Conservation (phyloP, 2,113 vertebrate species). For the Plectropomus leopardus region DNA sequence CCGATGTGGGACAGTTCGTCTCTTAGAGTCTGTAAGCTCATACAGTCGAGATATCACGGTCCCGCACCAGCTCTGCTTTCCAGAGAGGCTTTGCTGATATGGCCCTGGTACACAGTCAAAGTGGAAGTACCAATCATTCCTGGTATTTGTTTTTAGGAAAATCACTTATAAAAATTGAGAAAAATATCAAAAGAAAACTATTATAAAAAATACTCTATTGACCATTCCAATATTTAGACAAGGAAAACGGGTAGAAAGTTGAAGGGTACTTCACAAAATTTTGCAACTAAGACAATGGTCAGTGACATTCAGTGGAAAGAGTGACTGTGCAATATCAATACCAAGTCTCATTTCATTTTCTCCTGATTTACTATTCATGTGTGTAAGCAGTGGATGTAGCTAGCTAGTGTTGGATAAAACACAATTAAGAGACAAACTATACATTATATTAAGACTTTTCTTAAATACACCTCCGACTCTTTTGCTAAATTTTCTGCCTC, state of each 20-base stretch:
- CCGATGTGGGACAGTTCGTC: constrained; percentile 24
- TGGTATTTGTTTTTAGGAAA: constrained; percentile 71
- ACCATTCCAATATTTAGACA: constrained; percentile 72
- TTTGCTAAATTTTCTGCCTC: constrained; percentile 32
- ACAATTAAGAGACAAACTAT: constrained; percentile 53
- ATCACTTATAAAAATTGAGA: constrained; percentile 83
- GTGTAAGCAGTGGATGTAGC: constrained; percentile 29
- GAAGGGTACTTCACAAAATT: constrained; percentile 55
- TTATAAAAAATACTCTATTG: constrained; percentile 86
- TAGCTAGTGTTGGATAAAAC: constrained; percentile 40
- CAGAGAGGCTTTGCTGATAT: constrained; percentile 42
- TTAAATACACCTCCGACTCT: constrained; percentile 49
- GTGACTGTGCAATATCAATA: constrained; percentile 49
- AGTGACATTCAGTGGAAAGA: constrained; percentile 72
- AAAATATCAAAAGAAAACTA: constrained; percentile 85
- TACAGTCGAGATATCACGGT: background rate
- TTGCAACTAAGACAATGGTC: constrained; percentile 48
- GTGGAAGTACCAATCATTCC: constrained; percentile 77
- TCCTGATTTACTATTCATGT: constrained; percentile 48
- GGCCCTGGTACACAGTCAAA: constrained; percentile 67
- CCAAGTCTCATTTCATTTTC: constrained; percentile 49
- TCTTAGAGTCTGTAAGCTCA: background rate
- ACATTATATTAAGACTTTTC: constrained; percentile 56
- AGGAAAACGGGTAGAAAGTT: constrained; percentile 69
- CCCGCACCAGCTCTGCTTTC: constrained; percentile 15